Evolutionary conservation across 1,140 invertebrate genomes (phyloP).

Genomic region (Nixonia krombeini): DNA sequence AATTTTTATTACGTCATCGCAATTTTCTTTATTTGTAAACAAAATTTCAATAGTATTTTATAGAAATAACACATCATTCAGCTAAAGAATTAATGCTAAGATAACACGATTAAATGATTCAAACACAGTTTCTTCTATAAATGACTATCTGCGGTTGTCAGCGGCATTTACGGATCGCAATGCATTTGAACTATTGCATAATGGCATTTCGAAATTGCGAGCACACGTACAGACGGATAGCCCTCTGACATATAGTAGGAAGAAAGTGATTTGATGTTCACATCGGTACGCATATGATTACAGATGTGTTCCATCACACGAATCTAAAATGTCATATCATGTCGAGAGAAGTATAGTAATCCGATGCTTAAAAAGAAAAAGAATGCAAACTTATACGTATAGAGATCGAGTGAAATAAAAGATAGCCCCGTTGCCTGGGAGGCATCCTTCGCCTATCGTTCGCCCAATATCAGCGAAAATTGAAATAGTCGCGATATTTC

Average conservation of each 20-base stretch:
- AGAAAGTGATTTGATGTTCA: slow-evolving; percentile 29
- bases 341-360: slow-evolving; percentile 22
- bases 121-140: neutral
- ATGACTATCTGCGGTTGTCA: slow-evolving; percentile 11
- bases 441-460: slow-evolving; percentile 58
- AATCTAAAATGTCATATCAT: slow-evolving; percentile 24
- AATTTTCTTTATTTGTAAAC: no score
- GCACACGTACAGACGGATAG: slow-evolving; percentile 22
- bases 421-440: slow-evolving; percentile 42
- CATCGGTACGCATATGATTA: slow-evolving; percentile 18
- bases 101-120: no score
- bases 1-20: no score
- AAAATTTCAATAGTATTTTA: no score
- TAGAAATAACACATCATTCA: no score
- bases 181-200: slow-evolving; percentile 15
- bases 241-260: slow-evolving; percentile 18
- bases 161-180: slow-evolving; percentile 25
- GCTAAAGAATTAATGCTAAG: no score
- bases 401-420: slow-evolving; percentile 57
- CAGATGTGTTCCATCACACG: slow-evolving; percentile 10
- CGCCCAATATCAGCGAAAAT: slow-evolving; percentile 64
- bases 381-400: slow-evolving; percentile 28
- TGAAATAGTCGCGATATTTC: slow-evolving; percentile 65
- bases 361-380: slow-evolving; percentile 16
- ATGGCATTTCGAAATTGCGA: slow-evolving; percentile 11